Evolutionary conservation across 2,888 invertebrate species (phyloP), one percentile per base, ranked within the genome.

Genomic region (Melinaea menophilus): DNA sequence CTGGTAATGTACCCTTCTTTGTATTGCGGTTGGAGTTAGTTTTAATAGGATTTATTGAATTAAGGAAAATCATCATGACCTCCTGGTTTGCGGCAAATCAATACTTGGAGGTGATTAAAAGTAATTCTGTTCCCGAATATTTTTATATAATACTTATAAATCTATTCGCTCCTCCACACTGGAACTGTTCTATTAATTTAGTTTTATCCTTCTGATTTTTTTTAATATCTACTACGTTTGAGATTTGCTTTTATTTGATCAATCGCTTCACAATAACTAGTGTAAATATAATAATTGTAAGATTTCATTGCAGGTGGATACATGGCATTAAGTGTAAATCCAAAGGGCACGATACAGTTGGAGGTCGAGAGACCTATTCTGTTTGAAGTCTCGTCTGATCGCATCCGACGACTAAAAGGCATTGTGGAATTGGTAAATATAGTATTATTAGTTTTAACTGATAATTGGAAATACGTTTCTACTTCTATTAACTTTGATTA

Each of bases 341-440:
- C 63, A 0, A 77, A 77, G 9, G 85, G 84, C 11, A 61, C 71
- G 0, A 59, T 82, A 2, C 69, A 70, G 1, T 33, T 88, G 2
- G 88, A 88, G 63, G 59, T 88, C 9, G 88, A 88, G 61, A 73
- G 88, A 2, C 89, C 89, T 0, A 69, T 88, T 1, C 71, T 79
- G n/a, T 2, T 86, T 0, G 78, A 83, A 31, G 68, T 88, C 0
- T 79, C 78, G 59, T 68, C 72, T 0, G 82, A 86, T 31, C 75
- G 77, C 5, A 48, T 87, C n/a, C 67, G 48, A 1, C 75, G 84
- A 4, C 59, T 88, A 0, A 75, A 68, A 34, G 69, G 63, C 2
- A 85, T 85, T 12, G 3, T 48, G 2, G 59, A 62, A 35, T 63
- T 82, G 71, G 81, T 82, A 65, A 71, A n/a, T 35, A 31, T 22